These are phyloP conservation scores for Pyrgus malvae DNA, from an alignment of 2,888 invertebrate species.

Conservation along the genomic window DNA sequence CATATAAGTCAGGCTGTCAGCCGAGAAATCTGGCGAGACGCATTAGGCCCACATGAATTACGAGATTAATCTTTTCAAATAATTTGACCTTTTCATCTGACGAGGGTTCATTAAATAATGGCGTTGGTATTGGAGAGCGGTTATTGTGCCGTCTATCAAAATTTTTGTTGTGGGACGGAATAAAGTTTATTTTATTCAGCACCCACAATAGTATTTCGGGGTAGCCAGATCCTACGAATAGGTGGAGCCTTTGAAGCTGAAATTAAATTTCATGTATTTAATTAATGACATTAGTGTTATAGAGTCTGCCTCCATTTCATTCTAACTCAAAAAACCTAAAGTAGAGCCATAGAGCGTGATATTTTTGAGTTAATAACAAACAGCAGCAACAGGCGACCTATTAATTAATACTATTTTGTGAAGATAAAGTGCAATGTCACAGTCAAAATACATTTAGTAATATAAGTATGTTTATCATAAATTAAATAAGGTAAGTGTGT, in stretches of 20 bases:
- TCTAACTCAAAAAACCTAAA: too few relatives aligned
- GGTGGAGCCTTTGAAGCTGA: conserved; percentile 1
- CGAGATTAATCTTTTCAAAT: conserved; percentile 81
- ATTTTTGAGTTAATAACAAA: too few relatives aligned
- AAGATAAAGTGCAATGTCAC: too few relatives aligned
- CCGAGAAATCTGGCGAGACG: conserved; percentile 68
- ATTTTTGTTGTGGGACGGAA: conserved; percentile 68
- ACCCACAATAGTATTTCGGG: conserved; percentile 28
- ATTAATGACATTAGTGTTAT: too few relatives aligned
- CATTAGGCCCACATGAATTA: conserved; percentile 76
- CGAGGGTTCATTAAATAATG: conserved; percentile 82
- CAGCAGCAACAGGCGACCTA: too few relatives aligned
- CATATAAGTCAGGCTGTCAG: conserved; percentile 59
- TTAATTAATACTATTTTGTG: too few relatives aligned
- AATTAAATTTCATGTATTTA: neutral
- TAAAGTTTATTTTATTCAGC: conserved; percentile 46
- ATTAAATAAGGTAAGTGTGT: too few relatives aligned
- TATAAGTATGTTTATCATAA: too few relatives aligned
- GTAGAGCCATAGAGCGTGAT: too few relatives aligned
- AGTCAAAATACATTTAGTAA: too few relatives aligned
- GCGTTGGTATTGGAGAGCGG: conserved; percentile 72
- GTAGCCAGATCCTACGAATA: conserved; percentile 21
- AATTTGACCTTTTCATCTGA: conserved; percentile 81
- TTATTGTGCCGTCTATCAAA: conserved; percentile 80
- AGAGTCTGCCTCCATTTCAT: too few relatives aligned